A percentile compares a stretch with the other conserved stretches of the same genome.
phyloP scores from a whole-genome alignment of 2,113 vertebrate species.

The Colossoma macropomum region DNA sequence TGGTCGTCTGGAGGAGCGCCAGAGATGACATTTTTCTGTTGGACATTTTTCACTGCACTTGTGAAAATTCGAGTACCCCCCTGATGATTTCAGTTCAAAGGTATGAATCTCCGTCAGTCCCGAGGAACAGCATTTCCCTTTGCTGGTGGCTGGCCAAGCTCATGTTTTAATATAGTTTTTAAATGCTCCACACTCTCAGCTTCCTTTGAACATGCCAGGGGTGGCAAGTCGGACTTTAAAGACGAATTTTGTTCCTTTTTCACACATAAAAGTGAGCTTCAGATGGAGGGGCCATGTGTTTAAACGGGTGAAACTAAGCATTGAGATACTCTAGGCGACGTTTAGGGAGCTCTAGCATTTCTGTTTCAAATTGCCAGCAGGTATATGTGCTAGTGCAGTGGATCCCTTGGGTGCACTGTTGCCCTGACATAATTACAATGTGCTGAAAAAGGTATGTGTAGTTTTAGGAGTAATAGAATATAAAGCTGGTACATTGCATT shows the following conservation, averaged over 20 bases:
- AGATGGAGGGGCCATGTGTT: neutral
- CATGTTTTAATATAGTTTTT: slow-evolving; percentile 39
- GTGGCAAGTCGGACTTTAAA: slow-evolving; percentile 11
- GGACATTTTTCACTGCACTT: neutral
- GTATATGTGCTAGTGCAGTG: neutral
- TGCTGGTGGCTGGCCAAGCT: neutral
- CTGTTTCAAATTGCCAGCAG: neutral
- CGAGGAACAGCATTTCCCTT: slow-evolving; percentile 1
- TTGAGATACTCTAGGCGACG: slow-evolving; percentile 6
- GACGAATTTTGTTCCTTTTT: slow-evolving; percentile 6
- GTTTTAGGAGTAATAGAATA: neutral
- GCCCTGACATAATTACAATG: slow-evolving; percentile 2
- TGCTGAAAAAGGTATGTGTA: neutral
- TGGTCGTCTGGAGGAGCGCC: slow-evolving; percentile 17
- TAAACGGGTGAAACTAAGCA: slow-evolving; percentile 18
- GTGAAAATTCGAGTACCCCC: slow-evolving; percentile 1
- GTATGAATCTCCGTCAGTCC: neutral
- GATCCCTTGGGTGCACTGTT: neutral
- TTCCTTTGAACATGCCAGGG: slow-evolving; percentile 19
- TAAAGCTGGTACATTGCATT: neutral
- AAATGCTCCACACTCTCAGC: neutral
- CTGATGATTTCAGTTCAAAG: slow-evolving; percentile 32
- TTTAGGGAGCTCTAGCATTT: neutral
- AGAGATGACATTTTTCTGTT: slow-evolving; percentile 2
- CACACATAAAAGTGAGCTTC: slow-evolving; percentile 26